Evolutionary conservation across 2,888 invertebrate genomes (phyloP).

Genomic region (Volucella inanis): DNA sequence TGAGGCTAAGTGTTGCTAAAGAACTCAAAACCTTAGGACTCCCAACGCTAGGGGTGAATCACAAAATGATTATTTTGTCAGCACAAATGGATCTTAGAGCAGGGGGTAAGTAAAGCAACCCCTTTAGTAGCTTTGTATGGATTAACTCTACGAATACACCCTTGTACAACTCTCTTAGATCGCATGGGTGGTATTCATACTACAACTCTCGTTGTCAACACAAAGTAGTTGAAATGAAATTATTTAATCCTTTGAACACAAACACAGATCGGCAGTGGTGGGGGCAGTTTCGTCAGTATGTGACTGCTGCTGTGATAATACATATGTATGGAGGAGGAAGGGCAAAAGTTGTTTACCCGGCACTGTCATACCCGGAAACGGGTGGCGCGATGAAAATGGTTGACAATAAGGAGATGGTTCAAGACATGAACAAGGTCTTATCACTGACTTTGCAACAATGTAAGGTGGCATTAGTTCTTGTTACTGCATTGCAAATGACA

Average conservation of each 20-base stretch:
- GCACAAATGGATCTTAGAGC: conserved; percentile 63
- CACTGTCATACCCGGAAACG: conserved; percentile 3
- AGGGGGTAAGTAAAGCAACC: conserved; percentile 46
- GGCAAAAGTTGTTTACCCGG: conserved; percentile 64
- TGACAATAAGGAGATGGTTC: conserved; percentile 25
- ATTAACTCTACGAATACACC: conserved; percentile 51
- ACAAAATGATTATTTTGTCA: conserved; percentile 75
- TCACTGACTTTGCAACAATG: conserved; percentile 66
- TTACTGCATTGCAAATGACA: conserved; percentile 62
- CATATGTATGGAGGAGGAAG: conserved; percentile 40
- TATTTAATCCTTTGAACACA: conserved; percentile 74
- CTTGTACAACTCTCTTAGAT: conserved; percentile 11
- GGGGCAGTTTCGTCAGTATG: conserved; percentile 50
- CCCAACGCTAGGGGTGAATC: conserved; percentile 63
- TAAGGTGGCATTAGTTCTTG: conserved; percentile 65
- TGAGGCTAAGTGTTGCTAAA: conserved; percentile 71
- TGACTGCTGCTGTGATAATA: conserved; percentile 62
- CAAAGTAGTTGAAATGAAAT: conserved; percentile 72
- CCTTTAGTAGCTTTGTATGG: conserved; percentile 48
- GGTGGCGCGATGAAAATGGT: conserved; percentile 9
- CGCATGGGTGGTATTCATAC: conserved; percentile 4
- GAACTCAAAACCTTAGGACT: conserved; percentile 1
- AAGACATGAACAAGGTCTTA: conserved; percentile 54
- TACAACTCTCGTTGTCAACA: conserved; percentile 55
- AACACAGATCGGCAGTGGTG: conserved; percentile 56